phyloP scores from a whole-genome alignment of 2,888 invertebrate genomes.

The Sphaeridia pumilis region DNA sequence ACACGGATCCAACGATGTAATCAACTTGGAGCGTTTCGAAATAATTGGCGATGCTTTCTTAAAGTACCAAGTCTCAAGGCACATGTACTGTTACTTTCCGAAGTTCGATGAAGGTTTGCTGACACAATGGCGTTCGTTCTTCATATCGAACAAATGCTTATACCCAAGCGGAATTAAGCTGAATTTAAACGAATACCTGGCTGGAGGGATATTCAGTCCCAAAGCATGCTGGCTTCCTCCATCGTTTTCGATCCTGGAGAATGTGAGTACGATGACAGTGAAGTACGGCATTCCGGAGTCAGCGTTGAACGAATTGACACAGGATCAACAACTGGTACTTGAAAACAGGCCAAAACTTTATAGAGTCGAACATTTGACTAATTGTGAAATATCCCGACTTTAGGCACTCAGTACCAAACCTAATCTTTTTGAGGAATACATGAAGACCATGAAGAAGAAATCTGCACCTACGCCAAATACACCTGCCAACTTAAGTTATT shows the following conservation, averaged over 20 bases:
- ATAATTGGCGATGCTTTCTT: conserved; percentile 82
- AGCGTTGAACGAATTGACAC: not conserved
- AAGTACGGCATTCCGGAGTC: not conserved
- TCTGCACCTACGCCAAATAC: not conserved
- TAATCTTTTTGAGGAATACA: too few species aligned
- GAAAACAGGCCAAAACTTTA: not conserved
- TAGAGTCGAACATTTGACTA: too few species aligned
- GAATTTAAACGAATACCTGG: conserved; percentile 20
- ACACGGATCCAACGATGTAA: conserved; percentile 58
- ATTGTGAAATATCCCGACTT: too few species aligned
- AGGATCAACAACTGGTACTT: not conserved
- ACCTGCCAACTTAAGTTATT: conserved; percentile 13
- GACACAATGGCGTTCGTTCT: conserved; percentile 55
- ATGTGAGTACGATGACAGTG: not conserved
- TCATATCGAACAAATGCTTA: conserved; percentile 76
- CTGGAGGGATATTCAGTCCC: conserved; percentile 49
- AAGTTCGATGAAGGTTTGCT: conserved; percentile 63
- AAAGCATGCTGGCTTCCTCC: conserved; percentile 69
- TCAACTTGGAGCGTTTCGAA: conserved; percentile 70
- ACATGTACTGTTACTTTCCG: conserved; percentile 57
- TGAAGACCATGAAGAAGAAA: not conserved
- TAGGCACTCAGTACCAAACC: too few species aligned
- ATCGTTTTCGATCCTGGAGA: conserved; percentile 46
- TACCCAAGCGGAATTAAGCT: conserved; percentile 53
- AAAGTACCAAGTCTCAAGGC: conserved; percentile 64